phyloP scores from a whole-genome alignment of 1,140 invertebrate genomes.

The Rhyacophila brunnea region DNA sequence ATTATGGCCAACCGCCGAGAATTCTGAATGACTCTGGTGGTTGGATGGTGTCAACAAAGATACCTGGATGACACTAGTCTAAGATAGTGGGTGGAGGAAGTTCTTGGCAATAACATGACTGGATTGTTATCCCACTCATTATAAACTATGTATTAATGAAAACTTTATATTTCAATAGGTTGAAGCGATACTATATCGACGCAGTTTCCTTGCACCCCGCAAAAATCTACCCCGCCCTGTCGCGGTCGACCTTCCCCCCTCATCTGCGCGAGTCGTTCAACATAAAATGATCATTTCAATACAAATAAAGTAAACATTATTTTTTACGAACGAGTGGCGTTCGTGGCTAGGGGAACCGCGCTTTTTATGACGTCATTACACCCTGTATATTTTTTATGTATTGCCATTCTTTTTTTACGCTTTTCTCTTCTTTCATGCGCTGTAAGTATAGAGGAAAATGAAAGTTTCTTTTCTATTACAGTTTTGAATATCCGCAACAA shows the following conservation, averaged over 20 bases:
- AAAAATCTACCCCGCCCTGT: not conserved
- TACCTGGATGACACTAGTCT: too few species aligned
- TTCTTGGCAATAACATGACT: too few species aligned
- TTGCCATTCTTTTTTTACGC: not conserved
- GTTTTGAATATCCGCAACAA: too few species aligned
- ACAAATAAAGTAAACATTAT: constrained; percentile 34
- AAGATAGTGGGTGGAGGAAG: too few species aligned
- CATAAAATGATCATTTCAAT: constrained; percentile 34
- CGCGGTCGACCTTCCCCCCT: not conserved
- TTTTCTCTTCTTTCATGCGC: not conserved
- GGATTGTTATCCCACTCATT: too few species aligned
- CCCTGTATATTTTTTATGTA: constrained; percentile 12
- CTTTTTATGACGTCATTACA: constrained; percentile 32
- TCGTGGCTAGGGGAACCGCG: constrained; percentile 13
- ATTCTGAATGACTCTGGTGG: too few species aligned
- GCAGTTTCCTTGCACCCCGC: not conserved
- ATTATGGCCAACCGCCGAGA: too few species aligned
- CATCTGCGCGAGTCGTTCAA: constrained; percentile 22
- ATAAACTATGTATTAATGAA: too few species aligned
- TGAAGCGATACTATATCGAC: not conserved
- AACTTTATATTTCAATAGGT: too few species aligned
- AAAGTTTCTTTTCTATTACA: not conserved
- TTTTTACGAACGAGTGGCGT: constrained; percentile 29
- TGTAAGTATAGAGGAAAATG: not conserved
- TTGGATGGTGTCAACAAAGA: too few species aligned